These are phyloP conservation scores for Muscicapa comitata DNA, from an alignment of 2,797 vertebrate species.

Conservation along the genomic window DNA sequence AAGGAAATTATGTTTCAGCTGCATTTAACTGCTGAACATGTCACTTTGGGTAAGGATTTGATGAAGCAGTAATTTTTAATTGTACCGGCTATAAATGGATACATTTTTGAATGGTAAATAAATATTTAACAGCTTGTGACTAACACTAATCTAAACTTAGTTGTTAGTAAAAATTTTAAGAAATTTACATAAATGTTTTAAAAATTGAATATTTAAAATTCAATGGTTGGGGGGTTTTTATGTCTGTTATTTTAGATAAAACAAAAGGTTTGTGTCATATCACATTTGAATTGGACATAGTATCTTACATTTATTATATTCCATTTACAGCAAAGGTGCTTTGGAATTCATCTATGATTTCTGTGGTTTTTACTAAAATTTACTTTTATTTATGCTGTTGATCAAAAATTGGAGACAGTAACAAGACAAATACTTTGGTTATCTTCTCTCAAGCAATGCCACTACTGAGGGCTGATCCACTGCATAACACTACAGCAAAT, in stretches of 20 bases:
- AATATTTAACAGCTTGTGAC: not conserved
- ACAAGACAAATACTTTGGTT: not conserved
- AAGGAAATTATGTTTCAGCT: not conserved
- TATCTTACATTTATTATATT: not conserved
- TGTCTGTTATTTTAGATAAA: not conserved
- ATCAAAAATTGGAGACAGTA: not conserved
- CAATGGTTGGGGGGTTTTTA: not conserved
- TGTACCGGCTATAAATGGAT: not conserved
- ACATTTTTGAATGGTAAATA: not conserved
- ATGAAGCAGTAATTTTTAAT: not conserved
- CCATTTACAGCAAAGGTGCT: not conserved
- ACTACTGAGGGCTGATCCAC: not conserved
- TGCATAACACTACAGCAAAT: not conserved
- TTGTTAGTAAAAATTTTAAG: not conserved
- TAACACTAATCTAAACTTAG: not conserved
- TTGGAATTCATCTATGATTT: not conserved
- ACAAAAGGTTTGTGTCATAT: not conserved
- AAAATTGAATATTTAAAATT: not conserved
- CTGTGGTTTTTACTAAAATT: not conserved
- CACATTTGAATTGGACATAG: not conserved
- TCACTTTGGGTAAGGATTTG: not conserved
- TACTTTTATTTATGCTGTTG: not conserved
- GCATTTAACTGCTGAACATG: not conserved
- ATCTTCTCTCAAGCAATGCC: not conserved
- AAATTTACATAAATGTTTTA: not conserved